Base-by-base conservation (phyloP, 2,888 invertebrate genomes). In the Aproaerema taeniolella region DNA sequence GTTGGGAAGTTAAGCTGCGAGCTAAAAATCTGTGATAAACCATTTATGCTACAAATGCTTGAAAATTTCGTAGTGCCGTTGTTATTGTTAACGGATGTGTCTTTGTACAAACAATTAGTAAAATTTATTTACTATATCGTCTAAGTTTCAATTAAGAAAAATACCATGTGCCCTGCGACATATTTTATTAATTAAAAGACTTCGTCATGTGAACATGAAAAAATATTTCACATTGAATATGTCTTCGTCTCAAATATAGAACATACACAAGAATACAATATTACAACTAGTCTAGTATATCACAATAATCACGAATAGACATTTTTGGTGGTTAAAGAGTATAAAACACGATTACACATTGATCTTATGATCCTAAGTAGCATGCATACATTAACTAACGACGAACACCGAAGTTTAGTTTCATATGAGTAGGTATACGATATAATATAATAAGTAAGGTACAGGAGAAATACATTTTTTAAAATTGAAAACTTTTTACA, bases 171-270 rank as follows among this genome's bases (percentile, higher is more conserved):
- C 47, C 56, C 51, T 53, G 55, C 57, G 55, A 55, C 47, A 50
- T 57, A 50, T 59, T 20, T 62, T 63, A n/a, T n/a, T 69, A 62
- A 62, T 60, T 66, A 55, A 50, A 49, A 64, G 61, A 63, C 50
- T 58, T 59, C 55, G 59, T 58, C 25, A 56, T 52, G 58, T 58
- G 64, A 66, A 60, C 56, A 59, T 62, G 55, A 55, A 61, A 66
- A 61, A 60, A 62, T 61, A 61, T 41, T 51, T 50, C 54, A 54
- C 54, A 55, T 39, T 39, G 16, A 11, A 33, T 30, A 36, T 33
- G 33, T 37, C 37, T 33, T 34, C 37, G 17, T 39, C 39, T 26
- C 30, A 35, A 44, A 44, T 33, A 43, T 28, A 41, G 17, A 38
- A 40, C 29, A 40, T 40, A 15, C 35, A 42, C 37, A 35, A 28